A percentile compares a stretch with the other conserved stretches of the same genome.
Conservation (phyloP, 1,140 invertebrate species). For the Scaptomyza graminum region DNA sequence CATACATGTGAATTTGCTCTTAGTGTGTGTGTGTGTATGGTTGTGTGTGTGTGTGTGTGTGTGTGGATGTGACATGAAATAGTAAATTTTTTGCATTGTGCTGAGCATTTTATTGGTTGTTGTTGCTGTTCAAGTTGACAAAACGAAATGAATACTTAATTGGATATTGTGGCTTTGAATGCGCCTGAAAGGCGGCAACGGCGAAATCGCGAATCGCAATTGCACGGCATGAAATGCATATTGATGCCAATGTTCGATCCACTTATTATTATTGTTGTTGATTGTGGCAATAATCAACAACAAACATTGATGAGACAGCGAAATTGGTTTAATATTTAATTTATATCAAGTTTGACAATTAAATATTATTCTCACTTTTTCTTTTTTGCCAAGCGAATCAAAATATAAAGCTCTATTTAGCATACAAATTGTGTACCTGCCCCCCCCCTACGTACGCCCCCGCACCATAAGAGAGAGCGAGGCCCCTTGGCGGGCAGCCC, state of each 20-base stretch:
- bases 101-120: not conserved
- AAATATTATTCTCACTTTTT: constrained; percentile 10
- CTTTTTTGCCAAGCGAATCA: not conserved
- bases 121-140: constrained; percentile 62
- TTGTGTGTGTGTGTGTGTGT: constrained; percentile 26
- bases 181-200: constrained; percentile 54
- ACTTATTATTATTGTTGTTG: constrained; percentile 1
- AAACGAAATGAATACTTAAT: constrained; percentile 78
- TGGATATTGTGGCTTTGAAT: constrained; percentile 72
- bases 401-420: constrained; percentile 32
- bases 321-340: not conserved
- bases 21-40: too few species aligned
- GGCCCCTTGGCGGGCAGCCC: constrained; percentile 9
- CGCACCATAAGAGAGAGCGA: not conserved
- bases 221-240: constrained; percentile 16
- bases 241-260: constrained; percentile 6
- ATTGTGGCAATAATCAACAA: not conserved
- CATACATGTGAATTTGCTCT: constrained; percentile 3
- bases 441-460: constrained; percentile 3
- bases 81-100: constrained; percentile 53
- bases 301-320: too few species aligned
- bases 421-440: constrained; percentile 30
- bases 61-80: constrained; percentile 62
- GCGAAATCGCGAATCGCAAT: constrained; percentile 4
- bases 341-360: not conserved